Conservation (phyloP, 2,797 vertebrate genomes). For the Molossus molossus region DNA sequence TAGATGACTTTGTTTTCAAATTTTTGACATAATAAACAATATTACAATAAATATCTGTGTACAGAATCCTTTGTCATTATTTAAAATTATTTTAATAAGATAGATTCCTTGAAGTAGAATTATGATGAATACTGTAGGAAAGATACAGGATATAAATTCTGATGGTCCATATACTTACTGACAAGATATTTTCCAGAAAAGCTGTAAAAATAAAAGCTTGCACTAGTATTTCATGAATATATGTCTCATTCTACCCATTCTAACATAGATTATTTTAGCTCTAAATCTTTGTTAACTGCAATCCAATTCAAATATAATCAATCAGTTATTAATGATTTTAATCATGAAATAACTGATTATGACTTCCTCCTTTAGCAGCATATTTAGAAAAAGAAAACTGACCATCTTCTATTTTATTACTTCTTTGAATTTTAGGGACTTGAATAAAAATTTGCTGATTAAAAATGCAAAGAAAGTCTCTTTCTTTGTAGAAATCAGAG, state of each 20-base stretch:
- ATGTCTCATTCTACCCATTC: not conserved
- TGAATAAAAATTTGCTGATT: not conserved
- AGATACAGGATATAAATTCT: not conserved
- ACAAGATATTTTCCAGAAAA: not conserved
- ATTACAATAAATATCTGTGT: constrained; percentile 17
- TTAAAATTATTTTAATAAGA: constrained; percentile 34
- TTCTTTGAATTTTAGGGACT: constrained; percentile 47
- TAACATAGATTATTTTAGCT: not conserved
- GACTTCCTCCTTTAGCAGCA: not conserved
- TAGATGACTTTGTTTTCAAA: constrained; percentile 13
- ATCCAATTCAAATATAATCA: not conserved
- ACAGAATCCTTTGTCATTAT: not conserved
- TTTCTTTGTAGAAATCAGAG: not conserved
- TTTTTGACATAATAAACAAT: not conserved
- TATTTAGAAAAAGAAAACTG: not conserved
- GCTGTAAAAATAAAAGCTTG: not conserved
- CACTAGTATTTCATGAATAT: not conserved
- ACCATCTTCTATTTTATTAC: not conserved
- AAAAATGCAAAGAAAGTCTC: not conserved
- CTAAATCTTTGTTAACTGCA: not conserved
- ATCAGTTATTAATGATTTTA: not conserved
- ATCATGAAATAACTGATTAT: not conserved
- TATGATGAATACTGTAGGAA: not conserved
- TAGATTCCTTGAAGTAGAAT: not conserved
- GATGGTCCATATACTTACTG: not conserved